Percentiles rank a stretch among this genome's conserved stretches.
These are phyloP conservation scores for Acanthurus lineatus DNA, from an alignment of 2,797 vertebrate species.

Conservation along the genomic window DNA sequence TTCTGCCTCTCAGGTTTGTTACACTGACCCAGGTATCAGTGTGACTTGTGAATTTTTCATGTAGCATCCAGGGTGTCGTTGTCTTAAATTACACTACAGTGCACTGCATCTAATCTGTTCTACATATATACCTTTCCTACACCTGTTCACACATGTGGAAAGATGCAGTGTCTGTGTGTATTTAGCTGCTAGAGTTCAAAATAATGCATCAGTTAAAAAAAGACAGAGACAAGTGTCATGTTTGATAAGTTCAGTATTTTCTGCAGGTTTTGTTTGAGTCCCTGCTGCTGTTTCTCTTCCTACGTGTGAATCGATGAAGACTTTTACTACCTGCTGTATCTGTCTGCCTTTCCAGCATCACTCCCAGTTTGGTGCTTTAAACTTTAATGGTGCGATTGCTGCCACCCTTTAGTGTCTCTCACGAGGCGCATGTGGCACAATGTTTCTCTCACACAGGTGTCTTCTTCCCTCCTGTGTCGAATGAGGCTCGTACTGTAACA, in stretches of 20 bases:
- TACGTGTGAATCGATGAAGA: slow-evolving; percentile 25
- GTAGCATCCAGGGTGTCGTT: slow-evolving; percentile 50
- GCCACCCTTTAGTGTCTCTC: slow-evolving; percentile 54
- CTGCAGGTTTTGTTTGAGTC: not conserved
- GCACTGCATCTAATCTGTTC: slow-evolving; percentile 34
- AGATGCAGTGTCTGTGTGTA: not conserved
- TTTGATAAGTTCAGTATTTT: not conserved
- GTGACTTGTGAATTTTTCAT: slow-evolving; percentile 77
- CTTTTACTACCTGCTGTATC: slow-evolving; percentile 7
- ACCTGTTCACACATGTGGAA: slow-evolving; percentile 1
- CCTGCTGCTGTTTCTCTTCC: not conserved
- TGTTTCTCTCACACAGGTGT: slow-evolving; percentile 60
- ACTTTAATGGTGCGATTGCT: slow-evolving; percentile 66
- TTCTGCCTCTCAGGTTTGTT: not conserved
- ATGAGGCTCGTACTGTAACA: slow-evolving; percentile 58
- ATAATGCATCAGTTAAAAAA: not conserved
- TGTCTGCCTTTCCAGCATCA: slow-evolving; percentile 27
- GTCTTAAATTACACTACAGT: slow-evolving; percentile 55
- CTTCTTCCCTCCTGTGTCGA: slow-evolving; percentile 54
- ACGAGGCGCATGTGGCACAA: slow-evolving; percentile 31
- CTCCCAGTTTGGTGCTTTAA: slow-evolving; percentile 64
- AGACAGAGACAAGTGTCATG: not conserved
- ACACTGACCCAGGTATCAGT: slow-evolving; percentile 16
- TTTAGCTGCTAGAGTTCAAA: too few relatives aligned
- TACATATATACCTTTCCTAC: not conserved